Evolutionary conservation across 2,113 vertebrate species (phyloP).

Genomic region (Rhegmatorhina hoffmannsi): DNA sequence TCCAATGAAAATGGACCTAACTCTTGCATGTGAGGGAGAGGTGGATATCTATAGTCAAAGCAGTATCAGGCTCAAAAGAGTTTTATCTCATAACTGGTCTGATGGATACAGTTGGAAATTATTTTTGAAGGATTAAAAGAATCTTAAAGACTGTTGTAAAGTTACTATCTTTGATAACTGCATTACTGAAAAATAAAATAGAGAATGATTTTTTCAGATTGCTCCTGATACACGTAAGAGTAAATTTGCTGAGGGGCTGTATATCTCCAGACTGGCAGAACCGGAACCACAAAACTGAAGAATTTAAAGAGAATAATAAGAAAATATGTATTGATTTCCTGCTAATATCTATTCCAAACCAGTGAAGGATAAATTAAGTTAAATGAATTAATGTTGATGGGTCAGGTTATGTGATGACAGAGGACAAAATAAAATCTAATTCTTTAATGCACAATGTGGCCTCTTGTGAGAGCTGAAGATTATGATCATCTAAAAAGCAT

Average conservation of each 20-base stretch:
- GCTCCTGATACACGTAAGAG: neutral
- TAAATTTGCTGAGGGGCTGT: neutral
- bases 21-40: neutral
- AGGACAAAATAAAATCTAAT: slow-evolving; percentile 30
- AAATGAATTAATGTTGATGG: neutral
- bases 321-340: neutral
- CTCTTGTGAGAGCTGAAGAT: neutral
- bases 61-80: neutral
- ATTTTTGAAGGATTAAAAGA: neutral
- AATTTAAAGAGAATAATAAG: neutral
- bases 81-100: neutral
- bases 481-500: neutral
- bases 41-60: neutral
- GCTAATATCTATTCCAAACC: neutral
- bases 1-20: neutral
- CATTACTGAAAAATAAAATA: neutral
- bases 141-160: neutral
- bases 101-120: neutral
- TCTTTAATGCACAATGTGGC: neutral
- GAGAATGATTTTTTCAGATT: neutral
- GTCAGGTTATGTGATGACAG: neutral
- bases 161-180: neutral
- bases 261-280: neutral
- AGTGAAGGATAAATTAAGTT: neutral
- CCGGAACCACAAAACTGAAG: neutral